Conservation (phyloP, 2,797 vertebrate species). For the Chloroceryle amazona region DNA sequence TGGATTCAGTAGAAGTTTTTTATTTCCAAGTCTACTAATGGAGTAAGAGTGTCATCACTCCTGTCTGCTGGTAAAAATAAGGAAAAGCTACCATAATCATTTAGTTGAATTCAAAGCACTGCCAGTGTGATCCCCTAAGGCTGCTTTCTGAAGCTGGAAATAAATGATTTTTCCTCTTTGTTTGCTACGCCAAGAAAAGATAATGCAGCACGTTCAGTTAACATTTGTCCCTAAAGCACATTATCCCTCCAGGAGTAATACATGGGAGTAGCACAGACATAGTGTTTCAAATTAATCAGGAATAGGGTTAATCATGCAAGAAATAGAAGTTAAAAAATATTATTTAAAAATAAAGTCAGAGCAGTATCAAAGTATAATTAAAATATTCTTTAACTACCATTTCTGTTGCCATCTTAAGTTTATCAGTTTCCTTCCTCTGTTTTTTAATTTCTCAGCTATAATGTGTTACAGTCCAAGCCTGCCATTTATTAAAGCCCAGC, state of each 20-base stretch:
- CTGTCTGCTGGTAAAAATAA: conserved; percentile 29
- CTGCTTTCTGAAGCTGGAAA: conserved; percentile 30
- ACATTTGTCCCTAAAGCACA: conserved; percentile 66
- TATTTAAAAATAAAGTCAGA: conserved; percentile 68
- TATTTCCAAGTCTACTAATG: conserved; percentile 12
- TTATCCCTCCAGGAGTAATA: conserved; percentile 57
- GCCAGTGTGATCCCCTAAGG: conserved; percentile 21
- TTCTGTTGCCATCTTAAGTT: not conserved
- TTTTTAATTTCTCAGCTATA: not conserved
- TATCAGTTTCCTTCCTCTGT: not conserved
- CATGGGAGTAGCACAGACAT: not conserved
- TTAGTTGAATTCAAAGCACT: conserved; percentile 24
- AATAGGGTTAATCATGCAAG: conserved; percentile 71
- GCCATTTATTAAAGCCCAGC: not conserved
- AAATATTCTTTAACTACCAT: conserved; percentile 55
- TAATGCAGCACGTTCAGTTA: conserved; percentile 56
- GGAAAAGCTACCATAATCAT: not conserved
- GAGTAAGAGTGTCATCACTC: conserved; percentile 1
- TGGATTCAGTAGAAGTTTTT: not conserved
- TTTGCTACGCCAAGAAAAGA: conserved; percentile 65
- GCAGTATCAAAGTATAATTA: conserved; percentile 59
- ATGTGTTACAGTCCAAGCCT: not conserved
- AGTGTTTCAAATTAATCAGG: conserved; percentile 73
- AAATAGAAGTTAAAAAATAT: conserved; percentile 72
- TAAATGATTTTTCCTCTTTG: conserved; percentile 49